Percentiles rank a stretch among this genome's conserved stretches.
Conservation (phyloP, 2,797 vertebrate species). For the Hippocampus kuda region DNA sequence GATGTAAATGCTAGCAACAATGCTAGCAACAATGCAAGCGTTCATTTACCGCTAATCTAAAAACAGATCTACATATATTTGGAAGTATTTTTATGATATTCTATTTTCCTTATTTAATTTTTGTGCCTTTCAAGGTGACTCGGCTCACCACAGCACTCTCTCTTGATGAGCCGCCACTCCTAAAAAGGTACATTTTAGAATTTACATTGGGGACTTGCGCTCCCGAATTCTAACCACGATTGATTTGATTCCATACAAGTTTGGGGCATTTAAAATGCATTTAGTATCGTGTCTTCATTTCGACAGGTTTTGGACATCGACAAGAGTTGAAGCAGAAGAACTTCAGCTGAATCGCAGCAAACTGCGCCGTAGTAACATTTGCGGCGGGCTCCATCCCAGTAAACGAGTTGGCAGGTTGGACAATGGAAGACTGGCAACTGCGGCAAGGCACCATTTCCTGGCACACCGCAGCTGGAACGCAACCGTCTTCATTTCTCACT, state of each 20-base stretch:
- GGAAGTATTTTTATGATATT: too few relatives aligned
- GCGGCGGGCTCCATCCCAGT: not conserved
- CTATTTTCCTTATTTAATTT: too few relatives aligned
- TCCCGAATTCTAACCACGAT: not conserved
- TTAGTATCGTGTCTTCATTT: not conserved
- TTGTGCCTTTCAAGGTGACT: too few relatives aligned
- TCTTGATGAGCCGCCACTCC: too few relatives aligned
- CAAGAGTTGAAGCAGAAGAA: not conserved
- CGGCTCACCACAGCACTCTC: too few relatives aligned
- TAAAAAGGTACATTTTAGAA: not conserved
- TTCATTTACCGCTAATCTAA: too few relatives aligned
- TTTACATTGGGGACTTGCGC: not conserved
- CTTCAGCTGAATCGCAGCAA: not conserved
- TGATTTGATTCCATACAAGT: not conserved
- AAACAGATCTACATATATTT: too few relatives aligned
- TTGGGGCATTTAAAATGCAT: not conserved
- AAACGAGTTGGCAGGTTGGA: conserved; percentile 20
- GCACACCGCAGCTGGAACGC: conserved; percentile 19
- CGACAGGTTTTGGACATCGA: not conserved
- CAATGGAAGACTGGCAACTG: conserved; percentile 24
- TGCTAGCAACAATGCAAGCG: too few relatives aligned
- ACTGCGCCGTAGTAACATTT: not conserved
- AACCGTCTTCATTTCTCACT: conserved; percentile 50
- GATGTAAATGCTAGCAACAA: too few relatives aligned
- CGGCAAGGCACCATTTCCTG: conserved; percentile 34